Percentiles rank a stretch among this genome's conserved stretches.
Evolutionary conservation across 2,888 invertebrate species (phyloP).

Genomic region (Rhagonycha lutea): DNA sequence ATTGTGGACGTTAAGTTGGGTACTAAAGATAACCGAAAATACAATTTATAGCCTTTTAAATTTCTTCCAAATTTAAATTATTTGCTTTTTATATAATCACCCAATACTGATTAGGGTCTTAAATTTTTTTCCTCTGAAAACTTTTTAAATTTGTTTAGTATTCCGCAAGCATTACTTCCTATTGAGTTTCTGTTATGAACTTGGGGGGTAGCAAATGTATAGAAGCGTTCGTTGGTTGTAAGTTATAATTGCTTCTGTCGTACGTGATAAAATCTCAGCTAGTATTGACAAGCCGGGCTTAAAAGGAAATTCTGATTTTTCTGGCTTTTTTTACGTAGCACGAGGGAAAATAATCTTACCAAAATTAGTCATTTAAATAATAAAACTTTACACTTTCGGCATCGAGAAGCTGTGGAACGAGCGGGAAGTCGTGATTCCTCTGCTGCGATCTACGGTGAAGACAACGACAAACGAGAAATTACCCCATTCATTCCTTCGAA

Average conservation of each 20-base stretch:
- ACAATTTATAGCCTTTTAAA: slow-evolving; percentile 14
- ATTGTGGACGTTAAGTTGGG: neutral
- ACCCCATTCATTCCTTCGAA: no score
- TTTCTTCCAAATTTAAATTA: slow-evolving; percentile 6
- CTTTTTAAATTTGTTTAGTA: slow-evolving; percentile 16
- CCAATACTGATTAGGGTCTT: neutral
- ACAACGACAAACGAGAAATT: no score
- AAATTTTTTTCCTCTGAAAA: neutral
- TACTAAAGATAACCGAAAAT: neutral
- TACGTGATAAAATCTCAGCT: slow-evolving; percentile 33
- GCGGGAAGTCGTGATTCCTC: no score
- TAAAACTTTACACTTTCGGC: no score
- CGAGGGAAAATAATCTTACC: neutral
- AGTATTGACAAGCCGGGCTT: neutral
- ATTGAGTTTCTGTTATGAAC: slow-evolving; percentile 21
- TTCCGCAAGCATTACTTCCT: slow-evolving; percentile 23
- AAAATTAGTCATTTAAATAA: neutral
- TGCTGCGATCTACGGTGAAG: no score
- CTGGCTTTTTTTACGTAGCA: neutral
- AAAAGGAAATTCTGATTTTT: neutral
- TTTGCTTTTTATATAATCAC: slow-evolving; percentile 2
- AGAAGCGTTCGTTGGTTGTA: slow-evolving; percentile 29
- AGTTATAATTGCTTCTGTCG: slow-evolving; percentile 39
- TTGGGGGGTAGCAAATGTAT: slow-evolving; percentile 14
- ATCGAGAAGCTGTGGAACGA: no score